These are phyloP conservation scores for Lacanobia oleracea DNA, from an alignment of 2,888 invertebrate species.

Conservation along the genomic window DNA sequence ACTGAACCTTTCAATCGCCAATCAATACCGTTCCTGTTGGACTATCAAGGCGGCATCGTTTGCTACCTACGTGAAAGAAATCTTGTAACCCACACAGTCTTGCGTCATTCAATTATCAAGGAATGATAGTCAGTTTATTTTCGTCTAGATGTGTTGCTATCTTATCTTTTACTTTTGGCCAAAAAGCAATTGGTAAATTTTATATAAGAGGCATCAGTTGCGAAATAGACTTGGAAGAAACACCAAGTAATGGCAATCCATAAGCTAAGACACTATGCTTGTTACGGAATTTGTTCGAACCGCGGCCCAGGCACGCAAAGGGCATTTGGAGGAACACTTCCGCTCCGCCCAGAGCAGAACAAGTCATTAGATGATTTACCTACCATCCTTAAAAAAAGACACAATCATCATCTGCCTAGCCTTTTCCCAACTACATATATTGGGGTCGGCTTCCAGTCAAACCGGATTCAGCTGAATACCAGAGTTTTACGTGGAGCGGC, in stretches of 20 bases:
- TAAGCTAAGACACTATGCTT: no score
- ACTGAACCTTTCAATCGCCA: slow-evolving; percentile 24
- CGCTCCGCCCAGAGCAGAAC: no score
- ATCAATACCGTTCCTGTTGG: slow-evolving; percentile 34
- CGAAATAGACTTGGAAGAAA: not conserved
- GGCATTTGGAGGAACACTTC: no score
- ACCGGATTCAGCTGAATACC: no score
- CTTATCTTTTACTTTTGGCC: slow-evolving; percentile 28
- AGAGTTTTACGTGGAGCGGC: no score
- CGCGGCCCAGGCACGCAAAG: no score
- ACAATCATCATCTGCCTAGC: no score
- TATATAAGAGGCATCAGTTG: not conserved
- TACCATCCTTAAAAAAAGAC: no score
- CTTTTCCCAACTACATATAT: no score
- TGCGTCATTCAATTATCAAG: slow-evolving; percentile 30
- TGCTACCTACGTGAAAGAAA: slow-evolving; percentile 4
- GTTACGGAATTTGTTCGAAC: no score
- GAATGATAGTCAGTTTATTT: slow-evolving; percentile 27
- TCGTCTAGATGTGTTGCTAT: slow-evolving; percentile 21
- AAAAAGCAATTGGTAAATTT: not conserved
- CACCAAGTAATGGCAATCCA: not conserved
- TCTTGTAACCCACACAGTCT: slow-evolving; percentile 11
- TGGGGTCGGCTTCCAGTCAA: no score
- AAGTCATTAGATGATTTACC: no score
- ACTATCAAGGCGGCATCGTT: not conserved